Evolutionary conservation across 2,797 vertebrate genomes (phyloP).

Genomic region (Acridotheres tristis): DNA sequence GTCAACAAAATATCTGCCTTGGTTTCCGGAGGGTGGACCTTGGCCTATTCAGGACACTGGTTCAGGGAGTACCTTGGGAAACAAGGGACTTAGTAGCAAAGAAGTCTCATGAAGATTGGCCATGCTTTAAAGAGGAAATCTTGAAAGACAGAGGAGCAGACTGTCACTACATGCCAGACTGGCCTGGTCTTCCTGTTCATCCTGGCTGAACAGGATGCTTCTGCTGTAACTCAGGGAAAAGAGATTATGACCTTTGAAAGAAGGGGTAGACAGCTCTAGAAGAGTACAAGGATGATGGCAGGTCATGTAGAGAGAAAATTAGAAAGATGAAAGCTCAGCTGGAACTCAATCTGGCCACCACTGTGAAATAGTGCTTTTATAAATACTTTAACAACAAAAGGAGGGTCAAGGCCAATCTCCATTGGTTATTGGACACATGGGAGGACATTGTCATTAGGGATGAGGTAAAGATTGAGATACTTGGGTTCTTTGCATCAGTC

Average conservation of each 20-base stretch:
- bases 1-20: not conserved
- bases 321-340: not conserved
- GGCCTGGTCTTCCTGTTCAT: not conserved
- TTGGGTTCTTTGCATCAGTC: not conserved
- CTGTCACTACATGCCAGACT: fast-evolving
- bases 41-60: not conserved
- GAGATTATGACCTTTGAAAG: not conserved
- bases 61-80: not conserved
- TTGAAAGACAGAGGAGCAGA: not conserved
- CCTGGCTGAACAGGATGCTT: not conserved
- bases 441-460: not conserved
- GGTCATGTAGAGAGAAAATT: not conserved
- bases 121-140: not conserved
- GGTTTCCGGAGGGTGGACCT: not conserved
- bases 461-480: not conserved
- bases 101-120: not conserved
- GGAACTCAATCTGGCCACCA: not conserved
- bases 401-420: not conserved
- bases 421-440: fast-evolving
- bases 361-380: not conserved
- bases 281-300: not conserved
- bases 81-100: not conserved
- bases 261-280: not conserved
- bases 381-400: not conserved
- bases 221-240: not conserved